These are phyloP conservation scores for Mormyrus proboscirostris DNA, from an alignment of 2,797 vertebrate species.

Conservation along the genomic window DNA sequence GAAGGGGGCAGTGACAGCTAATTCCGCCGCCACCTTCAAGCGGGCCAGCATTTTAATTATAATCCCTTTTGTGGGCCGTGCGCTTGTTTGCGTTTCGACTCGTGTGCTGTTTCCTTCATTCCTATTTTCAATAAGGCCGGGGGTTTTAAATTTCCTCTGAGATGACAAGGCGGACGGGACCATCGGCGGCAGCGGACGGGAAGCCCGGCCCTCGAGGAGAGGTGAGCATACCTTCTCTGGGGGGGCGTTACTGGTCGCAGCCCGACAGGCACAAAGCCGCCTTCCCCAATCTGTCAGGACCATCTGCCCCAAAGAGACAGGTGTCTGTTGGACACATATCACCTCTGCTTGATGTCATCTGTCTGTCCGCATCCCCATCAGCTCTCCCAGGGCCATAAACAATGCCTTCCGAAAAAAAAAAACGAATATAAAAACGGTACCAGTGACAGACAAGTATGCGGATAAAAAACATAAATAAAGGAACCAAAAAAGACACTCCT, in stretches of 20 bases:
- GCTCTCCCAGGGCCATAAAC: background rate
- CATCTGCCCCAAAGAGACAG: conserved; percentile 39
- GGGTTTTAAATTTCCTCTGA: conserved; percentile 42
- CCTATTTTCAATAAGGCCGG: conserved; percentile 39
- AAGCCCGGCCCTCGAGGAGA: background rate
- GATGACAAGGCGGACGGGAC: conserved; percentile 38
- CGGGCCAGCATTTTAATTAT: conserved; percentile 33
- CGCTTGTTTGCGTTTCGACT: background rate
- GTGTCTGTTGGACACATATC: conserved; percentile 29
- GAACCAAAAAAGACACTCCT: background rate
- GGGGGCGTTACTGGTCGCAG: background rate
- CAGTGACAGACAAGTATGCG: background rate
- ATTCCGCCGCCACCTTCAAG: conserved; percentile 22
- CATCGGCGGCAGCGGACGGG: conserved; percentile 23
- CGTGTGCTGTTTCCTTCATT: conserved; percentile 21
- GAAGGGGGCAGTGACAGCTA: conserved; percentile 26
- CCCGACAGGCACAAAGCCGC: conserved; percentile 21
- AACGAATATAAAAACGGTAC: background rate
- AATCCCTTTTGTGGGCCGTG: background rate
- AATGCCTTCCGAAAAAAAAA: background rate
- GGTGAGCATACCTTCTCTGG: background rate
- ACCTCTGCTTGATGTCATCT: conserved; percentile 37
- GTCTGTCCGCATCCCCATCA: conserved; percentile 31
- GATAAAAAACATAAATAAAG: background rate
- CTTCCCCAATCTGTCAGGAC: conserved; percentile 44